Conservation (phyloP, 2,888 invertebrate species). For the Diarsia dahlii region DNA sequence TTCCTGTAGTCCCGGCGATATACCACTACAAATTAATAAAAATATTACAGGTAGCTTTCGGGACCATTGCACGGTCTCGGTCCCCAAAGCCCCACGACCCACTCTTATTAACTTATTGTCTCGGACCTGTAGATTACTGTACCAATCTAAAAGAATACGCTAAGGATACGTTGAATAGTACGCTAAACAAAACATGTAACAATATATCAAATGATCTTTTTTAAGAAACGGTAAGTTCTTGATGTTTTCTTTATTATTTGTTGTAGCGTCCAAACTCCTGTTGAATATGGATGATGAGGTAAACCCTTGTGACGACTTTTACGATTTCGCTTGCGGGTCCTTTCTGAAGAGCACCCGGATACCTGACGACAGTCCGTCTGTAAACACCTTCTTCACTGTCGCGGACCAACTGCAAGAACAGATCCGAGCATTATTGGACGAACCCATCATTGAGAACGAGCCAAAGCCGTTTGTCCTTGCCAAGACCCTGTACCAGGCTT, state of each 20-base stretch:
- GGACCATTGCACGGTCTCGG: too few relatives aligned
- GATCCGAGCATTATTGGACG: slow-evolving; percentile 93
- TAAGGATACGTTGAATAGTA: background rate
- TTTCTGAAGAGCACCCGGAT: slow-evolving; percentile 93
- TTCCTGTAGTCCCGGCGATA: too few relatives aligned
- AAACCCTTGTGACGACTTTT: slow-evolving; percentile 96
- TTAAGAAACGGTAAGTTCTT: background rate
- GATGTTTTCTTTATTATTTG: background rate
- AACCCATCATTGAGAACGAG: slow-evolving; percentile 91
- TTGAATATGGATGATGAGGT: slow-evolving; percentile 93
- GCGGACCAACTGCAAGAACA: slow-evolving; percentile 94
- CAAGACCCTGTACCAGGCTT: slow-evolving; percentile 95
- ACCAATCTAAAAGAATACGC: background rate
- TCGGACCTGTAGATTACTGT: background rate
- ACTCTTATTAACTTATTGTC: background rate
- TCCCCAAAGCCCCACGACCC: background rate
- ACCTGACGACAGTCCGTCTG: slow-evolving; percentile 95
- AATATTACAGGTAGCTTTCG: too few relatives aligned
- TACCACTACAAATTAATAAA: too few relatives aligned
- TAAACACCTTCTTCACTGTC: slow-evolving; percentile 94
- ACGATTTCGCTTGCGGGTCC: slow-evolving; percentile 94
- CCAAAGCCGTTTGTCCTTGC: slow-evolving; percentile 94
- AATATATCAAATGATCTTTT: background rate
- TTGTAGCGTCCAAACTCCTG: slow-evolving; percentile 92
- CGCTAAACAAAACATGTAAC: background rate